Base-by-base conservation (phyloP, 2,797 vertebrate genomes). In the Premnoplex brunnescens region DNA sequence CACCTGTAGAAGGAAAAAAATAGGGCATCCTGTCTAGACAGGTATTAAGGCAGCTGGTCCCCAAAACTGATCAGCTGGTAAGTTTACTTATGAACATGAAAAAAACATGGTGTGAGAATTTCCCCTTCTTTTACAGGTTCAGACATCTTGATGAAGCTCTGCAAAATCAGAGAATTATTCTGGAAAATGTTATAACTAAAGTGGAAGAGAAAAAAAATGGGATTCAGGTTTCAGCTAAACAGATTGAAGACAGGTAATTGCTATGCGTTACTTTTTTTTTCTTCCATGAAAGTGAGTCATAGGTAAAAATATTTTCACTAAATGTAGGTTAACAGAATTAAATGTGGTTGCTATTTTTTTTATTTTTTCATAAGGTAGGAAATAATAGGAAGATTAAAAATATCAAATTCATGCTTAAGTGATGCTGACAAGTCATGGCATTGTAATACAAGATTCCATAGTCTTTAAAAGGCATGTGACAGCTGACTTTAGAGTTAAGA, bases 191-290 rank as follows among this genome's bases (percentile, higher is more conserved):
- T 58, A 88, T 97, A 60, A 96, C 96, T 39, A 98, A 98, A 95
- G 98, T 98, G 96, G 97, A 98, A 58, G 98, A 98, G 93, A 98
- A 98, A 91, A 98, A 97, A 94, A 97, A 90, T 58, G 96, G 77
- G 34, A 96, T 98, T 54, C 98, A 98, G 71, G 95, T 97, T 75
- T 98, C 98, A 49, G 97, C 97, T 73, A 98, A 98, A 81, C 98
- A 98, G 91, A 97, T 98, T 68, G 98, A 98, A 93, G 98, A 98
- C 95, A 97, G 98, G 98, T 98, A 98, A 92, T 83, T 85, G 26
- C 52, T 91, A 11, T 23, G 41, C 7, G 5, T 34, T 51, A n/a
- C 43, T 21, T 46, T 8, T 46, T 8, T 74, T 64, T 12, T 34
- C 41, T 23, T 0, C 6, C 4, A 8, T 60, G 36, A 27, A 72